Evolutionary conservation across 2,113 vertebrate genomes (phyloP).

Genomic region (Geococcyx californianus): DNA sequence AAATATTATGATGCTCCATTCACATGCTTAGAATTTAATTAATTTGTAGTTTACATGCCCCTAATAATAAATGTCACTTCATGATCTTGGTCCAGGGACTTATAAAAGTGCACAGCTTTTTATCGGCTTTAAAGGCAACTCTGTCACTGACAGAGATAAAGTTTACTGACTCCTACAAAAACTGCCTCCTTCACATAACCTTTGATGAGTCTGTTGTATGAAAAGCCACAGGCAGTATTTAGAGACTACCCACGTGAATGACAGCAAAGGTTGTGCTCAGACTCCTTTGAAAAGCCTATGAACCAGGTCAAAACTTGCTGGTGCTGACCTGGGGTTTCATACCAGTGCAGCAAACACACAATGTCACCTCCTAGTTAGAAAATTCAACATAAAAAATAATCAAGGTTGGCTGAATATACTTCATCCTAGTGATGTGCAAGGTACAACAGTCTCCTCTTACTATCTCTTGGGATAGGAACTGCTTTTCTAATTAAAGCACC

Average conservation of each 20-base stretch:
- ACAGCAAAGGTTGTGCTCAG: background rate
- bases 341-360: background rate
- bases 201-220: background rate
- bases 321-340: background rate
- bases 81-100: background rate
- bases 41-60: background rate
- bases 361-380: background rate
- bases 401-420: background rate
- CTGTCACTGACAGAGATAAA: slow-evolving; percentile 2
- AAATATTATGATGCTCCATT: slow-evolving; percentile 26
- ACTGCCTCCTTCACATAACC: background rate
- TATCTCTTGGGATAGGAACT: background rate
- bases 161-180: slow-evolving; percentile 5
- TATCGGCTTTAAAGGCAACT: background rate
- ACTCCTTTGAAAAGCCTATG: background rate
- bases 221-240: background rate
- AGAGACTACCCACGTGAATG: background rate
- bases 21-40: slow-evolving; percentile 3
- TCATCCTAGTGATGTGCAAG: background rate
- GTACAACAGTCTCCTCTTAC: background rate
- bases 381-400: background rate
- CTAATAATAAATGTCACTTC: background rate
- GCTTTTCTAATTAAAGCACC: background rate
- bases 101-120: slow-evolving; percentile 10
- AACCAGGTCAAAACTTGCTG: background rate